Evolutionary conservation across 2,113 vertebrate species (phyloP).

Genomic region (Nansenia antarctica): DNA sequence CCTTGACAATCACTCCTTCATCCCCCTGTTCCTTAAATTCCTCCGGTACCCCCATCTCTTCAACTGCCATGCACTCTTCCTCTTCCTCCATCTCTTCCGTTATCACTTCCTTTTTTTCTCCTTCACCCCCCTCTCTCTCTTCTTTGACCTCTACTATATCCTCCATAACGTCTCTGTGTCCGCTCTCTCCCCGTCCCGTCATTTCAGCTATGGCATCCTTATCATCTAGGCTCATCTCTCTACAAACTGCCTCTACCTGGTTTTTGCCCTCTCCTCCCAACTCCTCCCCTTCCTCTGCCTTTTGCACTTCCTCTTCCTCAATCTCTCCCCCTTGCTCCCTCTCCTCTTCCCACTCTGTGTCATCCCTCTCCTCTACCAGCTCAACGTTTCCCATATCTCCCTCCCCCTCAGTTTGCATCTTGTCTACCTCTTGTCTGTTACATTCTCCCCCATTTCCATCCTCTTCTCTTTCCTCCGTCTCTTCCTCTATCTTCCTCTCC

Average conservation of each 20-base stretch:
- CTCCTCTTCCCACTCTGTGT: background rate
- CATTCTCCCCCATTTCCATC: background rate
- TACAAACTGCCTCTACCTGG: background rate
- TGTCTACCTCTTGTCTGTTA: background rate
- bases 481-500: background rate
- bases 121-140: background rate
- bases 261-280: background rate
- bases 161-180: background rate
- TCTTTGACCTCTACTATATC: background rate
- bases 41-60: background rate
- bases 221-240: background rate
- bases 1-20: background rate
- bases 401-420: background rate
- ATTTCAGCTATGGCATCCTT: conserved; percentile 45
- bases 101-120: background rate
- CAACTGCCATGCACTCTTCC: background rate
- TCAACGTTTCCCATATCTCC: conserved; percentile 1
- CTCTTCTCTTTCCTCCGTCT: conserved; percentile 8
- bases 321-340: background rate
- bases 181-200: background rate
- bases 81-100: background rate
- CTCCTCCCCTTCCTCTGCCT: background rate
- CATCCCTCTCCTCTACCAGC: background rate
- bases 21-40: background rate
- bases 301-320: background rate